Percentiles rank a stretch among this genome's conserved stretches.
Evolutionary conservation across 2,113 vertebrate species (phyloP).

Genomic region (Urocolius indicus): DNA sequence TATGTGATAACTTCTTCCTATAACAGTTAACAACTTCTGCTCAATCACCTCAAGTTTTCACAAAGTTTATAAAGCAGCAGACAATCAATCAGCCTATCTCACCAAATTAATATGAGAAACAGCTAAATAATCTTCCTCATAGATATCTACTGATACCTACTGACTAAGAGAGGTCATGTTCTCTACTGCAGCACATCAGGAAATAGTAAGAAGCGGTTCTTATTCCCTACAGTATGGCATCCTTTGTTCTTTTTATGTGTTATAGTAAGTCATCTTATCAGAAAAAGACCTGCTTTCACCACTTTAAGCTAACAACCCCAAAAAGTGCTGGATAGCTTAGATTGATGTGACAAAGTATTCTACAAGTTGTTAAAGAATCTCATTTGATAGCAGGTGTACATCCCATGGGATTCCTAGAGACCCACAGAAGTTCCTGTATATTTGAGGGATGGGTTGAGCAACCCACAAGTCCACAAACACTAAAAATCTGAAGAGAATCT

Average conservation of each 20-base stretch:
- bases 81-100: background rate
- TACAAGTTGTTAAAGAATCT: background rate
- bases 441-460: background rate
- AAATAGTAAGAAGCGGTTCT: background rate
- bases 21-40: background rate
- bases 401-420: background rate
- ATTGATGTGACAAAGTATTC: background rate
- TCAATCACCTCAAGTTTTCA: background rate
- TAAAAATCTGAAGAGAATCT: background rate
- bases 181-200: background rate
- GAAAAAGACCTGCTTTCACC: background rate
- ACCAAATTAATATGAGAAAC: background rate
- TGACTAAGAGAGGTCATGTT: background rate
- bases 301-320: background rate
- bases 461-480: background rate
- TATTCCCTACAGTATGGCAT: background rate
- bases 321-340: background rate
- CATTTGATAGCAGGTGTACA: background rate
- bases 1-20: background rate
- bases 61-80: background rate
- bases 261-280: background rate
- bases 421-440: background rate
- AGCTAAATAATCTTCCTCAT: background rate
- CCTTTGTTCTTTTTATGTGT: background rate
- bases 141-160: background rate